A percentile compares a stretch with the other conserved stretches of the same genome.
phyloP scores from a whole-genome alignment of 2,888 invertebrate genomes.

The Thymelicus sylvestris region DNA sequence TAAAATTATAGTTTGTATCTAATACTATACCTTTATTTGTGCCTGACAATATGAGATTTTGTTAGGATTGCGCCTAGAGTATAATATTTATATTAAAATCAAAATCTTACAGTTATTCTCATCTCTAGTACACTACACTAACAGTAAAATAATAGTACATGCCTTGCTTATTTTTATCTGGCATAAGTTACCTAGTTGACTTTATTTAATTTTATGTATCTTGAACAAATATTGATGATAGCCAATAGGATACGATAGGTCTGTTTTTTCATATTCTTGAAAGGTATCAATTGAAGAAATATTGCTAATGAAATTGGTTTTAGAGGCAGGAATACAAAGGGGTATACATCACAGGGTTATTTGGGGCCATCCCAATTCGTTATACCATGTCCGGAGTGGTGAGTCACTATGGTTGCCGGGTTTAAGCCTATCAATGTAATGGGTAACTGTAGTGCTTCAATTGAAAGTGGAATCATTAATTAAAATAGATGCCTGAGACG shows the following conservation, averaged over 20 bases:
- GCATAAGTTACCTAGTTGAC: too few relatives aligned
- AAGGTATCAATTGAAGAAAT: not conserved
- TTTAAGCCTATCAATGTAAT: not conserved
- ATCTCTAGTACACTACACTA: too few relatives aligned
- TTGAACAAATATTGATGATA: too few relatives aligned
- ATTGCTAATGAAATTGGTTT: constrained; percentile 6
- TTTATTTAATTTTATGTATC: too few relatives aligned
- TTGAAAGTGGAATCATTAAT: not conserved
- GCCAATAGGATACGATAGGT: too few relatives aligned
- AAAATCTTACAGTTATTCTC: too few relatives aligned
- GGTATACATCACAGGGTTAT: not conserved
- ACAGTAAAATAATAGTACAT: too few relatives aligned
- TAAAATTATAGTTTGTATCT: not conserved
- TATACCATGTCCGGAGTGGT: not conserved
- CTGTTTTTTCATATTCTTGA: not conserved
- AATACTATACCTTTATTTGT: not conserved
- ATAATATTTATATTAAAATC: too few relatives aligned
- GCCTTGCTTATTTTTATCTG: too few relatives aligned
- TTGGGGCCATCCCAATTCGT: not conserved
- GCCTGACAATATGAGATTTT: not conserved
- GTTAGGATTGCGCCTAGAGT: not conserved
- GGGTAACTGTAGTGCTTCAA: not conserved
- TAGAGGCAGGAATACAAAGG: not conserved
- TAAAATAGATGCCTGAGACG: too few relatives aligned
- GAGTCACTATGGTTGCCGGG: not conserved